phyloP scores from a whole-genome alignment of 2,888 invertebrate species.

The Troilus luridus region DNA sequence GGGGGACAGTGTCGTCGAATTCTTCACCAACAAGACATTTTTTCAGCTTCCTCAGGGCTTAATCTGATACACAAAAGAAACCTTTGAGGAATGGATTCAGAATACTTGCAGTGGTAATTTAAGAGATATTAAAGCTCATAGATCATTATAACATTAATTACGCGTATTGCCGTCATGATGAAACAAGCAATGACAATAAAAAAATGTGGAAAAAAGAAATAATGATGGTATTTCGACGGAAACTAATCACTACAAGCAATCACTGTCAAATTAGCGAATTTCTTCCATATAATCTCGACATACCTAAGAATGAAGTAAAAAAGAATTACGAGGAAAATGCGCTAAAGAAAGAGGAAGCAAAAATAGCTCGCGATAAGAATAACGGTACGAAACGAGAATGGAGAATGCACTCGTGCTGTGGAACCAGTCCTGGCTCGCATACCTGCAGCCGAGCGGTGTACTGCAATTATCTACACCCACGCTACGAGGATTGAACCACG shows the following conservation, averaged over 20 bases:
- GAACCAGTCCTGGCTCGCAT: conserved; percentile 1
- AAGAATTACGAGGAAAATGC: neutral
- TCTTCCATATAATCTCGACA: neutral
- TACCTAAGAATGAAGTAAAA: neutral
- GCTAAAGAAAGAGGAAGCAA: neutral
- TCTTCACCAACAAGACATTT: no score
- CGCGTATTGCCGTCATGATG: no score
- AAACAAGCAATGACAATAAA: neutral
- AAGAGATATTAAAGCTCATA: no score
- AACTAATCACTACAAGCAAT: neutral
- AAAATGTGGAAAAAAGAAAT: neutral
- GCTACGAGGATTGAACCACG: neutral
- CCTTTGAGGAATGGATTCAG: no score
- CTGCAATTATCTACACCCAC: neutral
- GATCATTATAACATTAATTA: no score
- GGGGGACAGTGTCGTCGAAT: no score
- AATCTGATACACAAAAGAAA: no score
- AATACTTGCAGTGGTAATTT: no score
- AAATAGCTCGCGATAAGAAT: neutral
- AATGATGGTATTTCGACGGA: neutral
- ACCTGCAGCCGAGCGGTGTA: neutral
- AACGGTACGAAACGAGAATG: neutral
- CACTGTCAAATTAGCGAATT: neutral
- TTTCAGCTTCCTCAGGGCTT: no score
- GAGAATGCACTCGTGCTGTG: neutral